Conservation (phyloP, 2,797 vertebrate genomes). For the Oryzias sinensis region DNA sequence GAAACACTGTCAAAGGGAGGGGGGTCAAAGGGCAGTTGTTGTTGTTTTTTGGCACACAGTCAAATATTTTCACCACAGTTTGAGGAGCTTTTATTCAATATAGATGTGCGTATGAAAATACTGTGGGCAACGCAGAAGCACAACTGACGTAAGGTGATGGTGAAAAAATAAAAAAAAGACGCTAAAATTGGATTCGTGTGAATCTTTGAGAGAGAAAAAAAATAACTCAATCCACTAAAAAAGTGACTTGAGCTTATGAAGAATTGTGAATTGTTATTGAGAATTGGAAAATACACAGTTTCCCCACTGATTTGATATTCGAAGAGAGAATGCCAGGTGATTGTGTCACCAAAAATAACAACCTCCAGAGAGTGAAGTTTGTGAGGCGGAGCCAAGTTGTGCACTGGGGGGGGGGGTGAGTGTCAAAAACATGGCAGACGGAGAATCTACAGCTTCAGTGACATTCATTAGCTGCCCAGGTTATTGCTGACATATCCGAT, state of each 20-base stretch:
- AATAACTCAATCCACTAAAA: background rate
- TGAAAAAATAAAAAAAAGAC: constrained; percentile 18
- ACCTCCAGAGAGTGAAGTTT: constrained; percentile 15
- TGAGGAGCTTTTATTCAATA: constrained; percentile 19
- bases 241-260: constrained; percentile 12
- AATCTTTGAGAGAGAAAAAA: background rate
- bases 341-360: background rate
- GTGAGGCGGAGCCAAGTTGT: constrained; percentile 50
- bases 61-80: constrained; percentile 53
- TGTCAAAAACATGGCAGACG: constrained; percentile 55
- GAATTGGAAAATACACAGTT: constrained; percentile 12
- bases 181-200: constrained; percentile 8
- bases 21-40: constrained; percentile 50
- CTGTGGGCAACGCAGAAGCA: constrained; percentile 35
- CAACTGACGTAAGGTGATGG: constrained; percentile 43
- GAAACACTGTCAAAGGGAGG: constrained; percentile 47
- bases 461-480: constrained; percentile 99
- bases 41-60: constrained; percentile 68
- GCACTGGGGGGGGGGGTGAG: constrained; percentile 47
- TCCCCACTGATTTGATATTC: constrained; percentile 2
- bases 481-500: constrained; percentile 97
- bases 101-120: constrained; percentile 41
- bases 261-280: background rate
- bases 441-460: constrained; percentile 97
- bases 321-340: constrained; percentile 11